Evolutionary conservation across 2,888 invertebrate species (phyloP).

Genomic region (Euzophera pinguis): DNA sequence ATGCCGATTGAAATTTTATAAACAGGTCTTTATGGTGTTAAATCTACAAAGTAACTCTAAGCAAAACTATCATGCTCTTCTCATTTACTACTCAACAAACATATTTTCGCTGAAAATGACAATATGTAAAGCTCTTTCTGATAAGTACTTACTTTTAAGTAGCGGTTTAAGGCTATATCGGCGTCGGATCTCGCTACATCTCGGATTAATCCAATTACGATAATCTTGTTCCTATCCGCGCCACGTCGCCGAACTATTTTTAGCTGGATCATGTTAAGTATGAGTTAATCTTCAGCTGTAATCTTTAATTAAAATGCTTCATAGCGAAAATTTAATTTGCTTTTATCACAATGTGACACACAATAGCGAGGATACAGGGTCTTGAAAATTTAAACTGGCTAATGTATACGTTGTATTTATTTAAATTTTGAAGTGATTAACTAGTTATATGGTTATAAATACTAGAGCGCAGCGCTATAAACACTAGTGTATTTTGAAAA

Average conservation of each 20-base stretch:
- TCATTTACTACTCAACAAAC: too few species aligned
- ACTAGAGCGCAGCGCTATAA: too few species aligned
- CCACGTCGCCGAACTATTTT: neutral
- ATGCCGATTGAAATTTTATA: too few species aligned
- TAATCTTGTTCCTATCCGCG: neutral
- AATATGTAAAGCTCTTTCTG: neutral
- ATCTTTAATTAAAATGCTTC: neutral
- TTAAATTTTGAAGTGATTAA: too few species aligned
- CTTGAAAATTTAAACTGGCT: neutral
- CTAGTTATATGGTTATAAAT: too few species aligned
- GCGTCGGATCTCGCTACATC: neutral
- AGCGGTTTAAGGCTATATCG: neutral
- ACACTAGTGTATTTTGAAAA: too few species aligned
- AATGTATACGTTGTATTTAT: too few species aligned
- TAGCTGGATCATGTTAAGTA: neutral
- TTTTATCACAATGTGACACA: neutral
- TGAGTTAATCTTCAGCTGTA: neutral
- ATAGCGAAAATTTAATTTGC: neutral
- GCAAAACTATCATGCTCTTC: too few species aligned
- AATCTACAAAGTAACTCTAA: too few species aligned
- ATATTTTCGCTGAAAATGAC: neutral
- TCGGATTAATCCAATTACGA: constrained; percentile 5
- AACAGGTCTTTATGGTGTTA: too few species aligned
- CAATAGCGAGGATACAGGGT: neutral
- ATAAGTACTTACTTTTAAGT: neutral